A percentile compares a stretch with the other conserved stretches of the same genome.
These are phyloP conservation scores for Campylorhamphus procurvoides DNA, from an alignment of 2,113 vertebrate species.

Conservation along the genomic window DNA sequence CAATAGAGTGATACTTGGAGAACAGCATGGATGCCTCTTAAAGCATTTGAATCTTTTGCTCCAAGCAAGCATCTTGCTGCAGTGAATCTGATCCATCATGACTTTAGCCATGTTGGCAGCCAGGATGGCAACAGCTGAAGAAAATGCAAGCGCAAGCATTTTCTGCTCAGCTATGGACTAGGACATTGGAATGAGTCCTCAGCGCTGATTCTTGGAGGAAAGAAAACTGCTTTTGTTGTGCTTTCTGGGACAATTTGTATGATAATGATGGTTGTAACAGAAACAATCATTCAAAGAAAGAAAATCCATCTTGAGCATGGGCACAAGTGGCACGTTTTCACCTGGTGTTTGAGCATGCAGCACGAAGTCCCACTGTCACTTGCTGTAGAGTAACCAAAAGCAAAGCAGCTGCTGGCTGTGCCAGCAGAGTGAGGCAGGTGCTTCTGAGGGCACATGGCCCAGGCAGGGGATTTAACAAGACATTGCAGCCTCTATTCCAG, in stretches of 20 bases:
- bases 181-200: not conserved
- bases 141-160: constrained; percentile 24
- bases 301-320: not conserved
- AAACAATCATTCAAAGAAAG: not conserved
- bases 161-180: not conserved
- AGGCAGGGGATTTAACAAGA: not conserved
- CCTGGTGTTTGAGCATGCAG: not conserved
- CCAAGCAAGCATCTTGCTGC: constrained; percentile 26
- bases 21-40: not conserved
- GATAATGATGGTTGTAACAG: not conserved
- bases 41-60: not conserved
- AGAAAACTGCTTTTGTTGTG: not conserved
- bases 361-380: not conserved
- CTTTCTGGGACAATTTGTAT: not conserved
- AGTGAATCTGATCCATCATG: not conserved
- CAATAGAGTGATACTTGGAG: not conserved
- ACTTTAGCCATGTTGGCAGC: constrained; percentile 8
- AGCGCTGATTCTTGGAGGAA: not conserved
- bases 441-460: not conserved
- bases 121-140: not conserved
- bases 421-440: not conserved
- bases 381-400: not conserved
- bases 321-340: not conserved
- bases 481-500: not conserved
- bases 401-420: not conserved